phyloP scores from a whole-genome alignment of 92 coral and sea anemone genomes.

The Bergia puertoricense region DNA sequence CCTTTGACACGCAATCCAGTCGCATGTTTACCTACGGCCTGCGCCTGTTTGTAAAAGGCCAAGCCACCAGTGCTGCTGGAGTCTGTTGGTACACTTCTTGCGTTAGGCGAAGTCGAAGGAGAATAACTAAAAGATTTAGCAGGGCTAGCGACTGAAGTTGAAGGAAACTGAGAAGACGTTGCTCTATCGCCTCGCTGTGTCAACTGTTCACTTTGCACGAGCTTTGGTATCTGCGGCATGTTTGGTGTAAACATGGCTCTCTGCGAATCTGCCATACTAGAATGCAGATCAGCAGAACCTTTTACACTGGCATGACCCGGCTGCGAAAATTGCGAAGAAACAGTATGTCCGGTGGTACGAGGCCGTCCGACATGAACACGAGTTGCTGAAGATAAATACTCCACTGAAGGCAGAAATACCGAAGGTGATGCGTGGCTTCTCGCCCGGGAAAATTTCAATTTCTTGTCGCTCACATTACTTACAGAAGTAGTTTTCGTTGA shows the following conservation, averaged over 20 bases:
- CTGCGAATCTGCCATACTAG: conserved; percentile 65
- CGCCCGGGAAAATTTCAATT: conserved; percentile 65
- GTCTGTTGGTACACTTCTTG: conserved; percentile 68
- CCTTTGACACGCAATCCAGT: conserved; percentile 79
- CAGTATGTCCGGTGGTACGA: conserved; percentile 35
- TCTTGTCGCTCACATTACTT: conserved; percentile 70
- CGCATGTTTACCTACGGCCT: conserved; percentile 78
- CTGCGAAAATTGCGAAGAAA: conserved; percentile 35
- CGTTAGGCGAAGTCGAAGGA: conserved; percentile 52
- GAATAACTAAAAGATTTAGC: conserved; percentile 57
- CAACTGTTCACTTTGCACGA: conserved; percentile 70
- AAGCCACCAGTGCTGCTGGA: conserved; percentile 60
- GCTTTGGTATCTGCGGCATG: conserved; percentile 90
- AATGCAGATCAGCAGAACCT: conserved; percentile 27
- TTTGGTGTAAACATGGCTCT: conserved; percentile 67
- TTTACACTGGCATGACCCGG: conserved; percentile 44
- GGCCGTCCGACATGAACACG: conserved; percentile 49
- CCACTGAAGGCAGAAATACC: conserved; percentile 47
- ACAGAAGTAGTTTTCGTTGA: conserved; percentile 61
- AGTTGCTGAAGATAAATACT: conserved; percentile 56
- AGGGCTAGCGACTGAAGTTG: conserved; percentile 57
- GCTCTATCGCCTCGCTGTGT: conserved; percentile 73
- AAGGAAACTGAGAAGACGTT: conserved; percentile 62
- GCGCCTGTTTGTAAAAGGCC: conserved; percentile 68
- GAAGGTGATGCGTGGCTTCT: conserved; percentile 71